Evolutionary conservation across 1,140 invertebrate genomes (phyloP).

Genomic region (Leptinotarsa defecta): DNA sequence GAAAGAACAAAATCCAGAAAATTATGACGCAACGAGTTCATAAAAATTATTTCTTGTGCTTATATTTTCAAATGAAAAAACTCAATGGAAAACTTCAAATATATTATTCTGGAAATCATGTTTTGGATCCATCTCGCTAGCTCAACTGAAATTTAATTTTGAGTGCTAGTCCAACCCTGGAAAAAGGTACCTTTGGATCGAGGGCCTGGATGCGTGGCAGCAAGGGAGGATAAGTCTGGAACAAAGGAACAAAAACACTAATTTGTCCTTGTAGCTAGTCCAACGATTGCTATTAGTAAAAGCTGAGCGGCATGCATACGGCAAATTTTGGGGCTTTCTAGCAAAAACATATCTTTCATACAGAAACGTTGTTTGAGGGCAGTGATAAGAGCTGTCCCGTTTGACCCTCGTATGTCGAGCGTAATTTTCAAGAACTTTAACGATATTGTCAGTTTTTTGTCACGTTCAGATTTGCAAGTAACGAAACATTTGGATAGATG

Average conservation of each 20-base stretch:
- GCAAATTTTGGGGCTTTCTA: slow-evolving; percentile 5
- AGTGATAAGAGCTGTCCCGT: slow-evolving; percentile 8
- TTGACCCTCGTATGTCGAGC: neutral
- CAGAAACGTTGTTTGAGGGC: neutral
- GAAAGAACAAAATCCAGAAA: no score
- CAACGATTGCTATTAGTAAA: slow-evolving; percentile 42
- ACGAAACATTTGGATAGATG: no score
- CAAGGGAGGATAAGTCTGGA: slow-evolving; percentile 54
- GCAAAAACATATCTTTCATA: slow-evolving; percentile 6
- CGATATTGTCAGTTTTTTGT: neutral
- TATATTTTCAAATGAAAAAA: no score
- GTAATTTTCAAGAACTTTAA: neutral
- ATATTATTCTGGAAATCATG: no score
- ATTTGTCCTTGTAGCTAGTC: slow-evolving; percentile 40
- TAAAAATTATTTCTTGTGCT: no score
- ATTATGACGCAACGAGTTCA: no score
- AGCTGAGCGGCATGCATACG: slow-evolving; percentile 38
- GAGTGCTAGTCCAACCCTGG: slow-evolving; percentile 14
- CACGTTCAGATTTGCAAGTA: neutral
- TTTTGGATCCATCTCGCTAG: neutral
- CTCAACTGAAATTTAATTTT: neutral
- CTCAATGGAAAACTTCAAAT: no score
- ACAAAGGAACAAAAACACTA: slow-evolving; percentile 53
- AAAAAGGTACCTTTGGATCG: slow-evolving; percentile 49
- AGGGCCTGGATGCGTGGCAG: slow-evolving; percentile 52